Conservation (phyloP, 2,888 invertebrate species). For the Homarus gammarus region DNA sequence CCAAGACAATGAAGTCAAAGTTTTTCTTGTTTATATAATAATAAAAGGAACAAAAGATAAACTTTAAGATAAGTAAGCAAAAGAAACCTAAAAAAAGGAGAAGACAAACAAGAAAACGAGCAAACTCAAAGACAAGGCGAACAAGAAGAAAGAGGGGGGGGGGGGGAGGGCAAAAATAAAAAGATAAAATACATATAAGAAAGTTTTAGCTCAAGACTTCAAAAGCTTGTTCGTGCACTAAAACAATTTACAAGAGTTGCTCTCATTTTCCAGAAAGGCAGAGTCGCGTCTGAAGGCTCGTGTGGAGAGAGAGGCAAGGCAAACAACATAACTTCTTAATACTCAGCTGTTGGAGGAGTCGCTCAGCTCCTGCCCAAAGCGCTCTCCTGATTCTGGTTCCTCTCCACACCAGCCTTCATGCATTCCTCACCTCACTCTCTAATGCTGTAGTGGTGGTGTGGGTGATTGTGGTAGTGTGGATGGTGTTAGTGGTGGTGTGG, state of each 20-base stretch:
- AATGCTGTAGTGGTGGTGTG: no score
- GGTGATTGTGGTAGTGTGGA: no score
- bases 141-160: background rate
- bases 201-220: background rate
- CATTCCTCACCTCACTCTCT: no score
- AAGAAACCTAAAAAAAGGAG: background rate
- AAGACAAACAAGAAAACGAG: background rate
- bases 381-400: background rate
- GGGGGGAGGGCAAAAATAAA: no score
- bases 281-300: background rate
- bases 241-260: constrained; percentile 9
- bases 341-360: no score
- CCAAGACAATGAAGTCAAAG: no score
- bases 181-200: background rate
- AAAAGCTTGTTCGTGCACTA: constrained; percentile 5
- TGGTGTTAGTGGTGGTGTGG: no score
- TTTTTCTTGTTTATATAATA: no score
- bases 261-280: background rate
- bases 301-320: background rate
- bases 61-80: background rate
- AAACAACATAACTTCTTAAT: no score
- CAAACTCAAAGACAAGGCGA: background rate
- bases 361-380: no score
- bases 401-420: no score
- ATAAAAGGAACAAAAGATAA: no score